Conservation (phyloP, 1,140 invertebrate species). For the Limonius californicus region DNA sequence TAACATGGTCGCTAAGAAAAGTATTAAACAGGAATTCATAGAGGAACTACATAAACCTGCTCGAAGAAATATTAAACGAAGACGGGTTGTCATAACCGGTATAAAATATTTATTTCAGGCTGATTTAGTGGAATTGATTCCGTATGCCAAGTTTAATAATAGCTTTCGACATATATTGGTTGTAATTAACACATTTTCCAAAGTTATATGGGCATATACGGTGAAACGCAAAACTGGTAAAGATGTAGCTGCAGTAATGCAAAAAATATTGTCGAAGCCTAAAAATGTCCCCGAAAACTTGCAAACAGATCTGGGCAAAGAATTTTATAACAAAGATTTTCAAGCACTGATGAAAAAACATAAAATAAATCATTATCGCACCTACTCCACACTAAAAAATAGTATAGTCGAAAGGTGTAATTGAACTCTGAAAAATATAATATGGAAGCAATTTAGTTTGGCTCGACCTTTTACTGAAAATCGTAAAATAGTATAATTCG, state of each 20-base stretch:
- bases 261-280: not conserved
- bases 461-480: not conserved
- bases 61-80: conserved; percentile 38
- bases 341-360: not conserved
- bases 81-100: conserved; percentile 39
- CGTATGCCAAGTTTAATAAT: conserved; percentile 42
- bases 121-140: conserved; percentile 46
- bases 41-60: conserved; percentile 28
- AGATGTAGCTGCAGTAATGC: not conserved
- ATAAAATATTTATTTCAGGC: conserved; percentile 46
- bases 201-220: conserved; percentile 36
- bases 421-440: not conserved
- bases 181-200: conserved; percentile 35
- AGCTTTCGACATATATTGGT: conserved; percentile 47
- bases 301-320: no score
- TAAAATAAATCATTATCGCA: not conserved
- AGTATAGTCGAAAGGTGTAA: not conserved
- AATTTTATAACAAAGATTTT: not conserved
- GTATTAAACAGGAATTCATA: not conserved
- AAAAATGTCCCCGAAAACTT: not conserved
- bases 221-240: conserved; percentile 37
- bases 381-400: not conserved
- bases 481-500: not conserved
- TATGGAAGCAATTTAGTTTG: not conserved
- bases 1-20: not conserved